A percentile compares a stretch with the other conserved stretches of the same genome.
These are phyloP conservation scores for Lethrus apterus DNA, from an alignment of 1,140 invertebrate species.

Conservation along the genomic window DNA sequence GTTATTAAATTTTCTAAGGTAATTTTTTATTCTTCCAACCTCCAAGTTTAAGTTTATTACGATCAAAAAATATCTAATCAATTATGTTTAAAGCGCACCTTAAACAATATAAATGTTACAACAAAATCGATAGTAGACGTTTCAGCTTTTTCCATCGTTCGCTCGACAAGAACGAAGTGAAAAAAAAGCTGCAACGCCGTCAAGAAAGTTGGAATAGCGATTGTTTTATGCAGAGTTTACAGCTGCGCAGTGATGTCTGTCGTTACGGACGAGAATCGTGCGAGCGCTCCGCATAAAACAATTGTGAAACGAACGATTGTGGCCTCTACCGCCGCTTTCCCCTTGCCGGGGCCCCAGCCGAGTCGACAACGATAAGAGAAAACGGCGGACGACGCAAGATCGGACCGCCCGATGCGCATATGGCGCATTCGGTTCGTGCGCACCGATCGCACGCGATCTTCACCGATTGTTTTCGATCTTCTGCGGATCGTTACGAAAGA, in stretches of 20 bases:
- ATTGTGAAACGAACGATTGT: constrained; percentile 23
- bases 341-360: constrained; percentile 34
- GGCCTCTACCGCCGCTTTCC: constrained; percentile 24
- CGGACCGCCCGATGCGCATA: constrained; percentile 12
- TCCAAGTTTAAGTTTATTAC: no score
- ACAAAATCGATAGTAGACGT: no score
- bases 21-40: no score
- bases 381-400: constrained; percentile 21
- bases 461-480: constrained; percentile 14
- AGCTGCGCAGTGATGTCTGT: constrained; percentile 26
- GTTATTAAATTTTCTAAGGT: no score
- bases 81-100: no score
- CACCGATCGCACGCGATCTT: constrained; percentile 22
- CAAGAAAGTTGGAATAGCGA: constrained; percentile 33
- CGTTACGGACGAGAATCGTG: constrained; percentile 12
- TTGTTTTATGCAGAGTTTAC: constrained; percentile 26
- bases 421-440: constrained; percentile 2
- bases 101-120: no score
- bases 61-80: no score
- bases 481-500: constrained; percentile 18
- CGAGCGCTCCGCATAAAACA: constrained; percentile 14
- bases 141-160: not conserved
- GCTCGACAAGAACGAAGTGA: not conserved
- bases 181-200: not conserved
- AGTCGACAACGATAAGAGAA: constrained; percentile 36